Evolutionary conservation across 2,888 invertebrate genomes (phyloP).

Genomic region (Drosophila buzzatii): DNA sequence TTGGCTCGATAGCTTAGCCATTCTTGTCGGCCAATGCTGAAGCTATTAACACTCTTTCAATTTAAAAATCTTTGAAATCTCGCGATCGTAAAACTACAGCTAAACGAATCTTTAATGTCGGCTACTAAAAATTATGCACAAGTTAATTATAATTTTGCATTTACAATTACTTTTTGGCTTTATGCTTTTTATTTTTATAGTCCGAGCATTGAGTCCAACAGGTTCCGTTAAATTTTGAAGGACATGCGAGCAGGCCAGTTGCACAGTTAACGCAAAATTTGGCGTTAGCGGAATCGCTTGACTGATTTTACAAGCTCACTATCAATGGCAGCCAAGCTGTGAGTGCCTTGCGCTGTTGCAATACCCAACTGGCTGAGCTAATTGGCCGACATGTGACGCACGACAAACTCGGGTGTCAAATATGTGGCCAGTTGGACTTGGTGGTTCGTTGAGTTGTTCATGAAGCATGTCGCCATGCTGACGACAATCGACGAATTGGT

Average conservation of each 20-base stretch:
- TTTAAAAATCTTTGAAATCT: slow-evolving; percentile 14
- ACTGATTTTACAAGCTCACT: slow-evolving; percentile 78
- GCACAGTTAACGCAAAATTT: slow-evolving; percentile 17
- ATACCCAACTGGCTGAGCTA: slow-evolving; percentile 34
- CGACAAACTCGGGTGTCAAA: slow-evolving; percentile 52
- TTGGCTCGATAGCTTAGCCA: slow-evolving; percentile 55
- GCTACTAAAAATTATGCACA: slow-evolving; percentile 3
- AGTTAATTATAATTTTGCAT: slow-evolving; percentile 11
- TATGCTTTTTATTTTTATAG: not conserved
- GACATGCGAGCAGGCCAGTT: slow-evolving; percentile 13
- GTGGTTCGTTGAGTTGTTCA: slow-evolving; percentile 30
- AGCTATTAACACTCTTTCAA: slow-evolving; percentile 43
- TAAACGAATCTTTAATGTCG: not conserved
- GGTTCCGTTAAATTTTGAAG: slow-evolving; percentile 29
- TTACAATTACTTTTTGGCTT: not conserved
- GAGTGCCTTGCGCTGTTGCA: slow-evolving; percentile 45
- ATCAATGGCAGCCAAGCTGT: slow-evolving; percentile 54
- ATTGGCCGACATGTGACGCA: slow-evolving; percentile 60
- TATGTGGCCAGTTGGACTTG: slow-evolving; percentile 28
- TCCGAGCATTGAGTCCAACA: not conserved
- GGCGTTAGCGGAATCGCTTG: slow-evolving; percentile 36
- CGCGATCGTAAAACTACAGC: slow-evolving; percentile 31
- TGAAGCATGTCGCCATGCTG: slow-evolving; percentile 25
- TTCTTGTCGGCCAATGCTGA: slow-evolving; percentile 61
- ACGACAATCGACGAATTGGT: slow-evolving; percentile 30